Percentiles rank a stretch among this genome's conserved stretches.
These are phyloP conservation scores for Thamnophis elegans DNA, from an alignment of 2,797 vertebrate species.

Conservation along the genomic window DNA sequence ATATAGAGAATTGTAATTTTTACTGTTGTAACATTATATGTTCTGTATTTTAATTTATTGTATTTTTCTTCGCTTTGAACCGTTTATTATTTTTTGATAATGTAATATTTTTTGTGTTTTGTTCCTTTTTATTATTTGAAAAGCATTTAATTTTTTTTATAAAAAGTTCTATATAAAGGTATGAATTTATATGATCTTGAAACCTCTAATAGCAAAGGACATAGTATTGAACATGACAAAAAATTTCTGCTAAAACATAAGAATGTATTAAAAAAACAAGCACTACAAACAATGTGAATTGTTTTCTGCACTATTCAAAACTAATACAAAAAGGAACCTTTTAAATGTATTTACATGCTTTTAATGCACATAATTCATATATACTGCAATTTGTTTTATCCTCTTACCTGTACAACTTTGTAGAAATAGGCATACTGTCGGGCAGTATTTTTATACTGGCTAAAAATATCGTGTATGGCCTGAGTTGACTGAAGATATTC, in stretches of 20 bases:
- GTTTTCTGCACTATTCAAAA: conserved; percentile 20
- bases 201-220: neutral
- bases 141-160: neutral
- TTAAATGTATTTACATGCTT: neutral
- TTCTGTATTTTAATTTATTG: neutral
- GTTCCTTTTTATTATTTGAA: neutral
- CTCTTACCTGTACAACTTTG: conserved; percentile 90
- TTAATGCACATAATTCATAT: neutral
- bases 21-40: neutral
- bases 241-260: neutral
- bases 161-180: neutral
- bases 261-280: neutral
- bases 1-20: neutral
- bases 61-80: neutral
- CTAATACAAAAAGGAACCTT: neutral
- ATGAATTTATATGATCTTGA: neutral
- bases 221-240: neutral
- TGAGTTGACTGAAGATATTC: conserved; percentile 90
- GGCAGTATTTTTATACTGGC: conserved; percentile 97
- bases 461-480: conserved; percentile 91
- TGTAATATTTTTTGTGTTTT: neutral
- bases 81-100: neutral
- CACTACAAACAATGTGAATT: conserved; percentile 6
- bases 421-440: conserved; percentile 99
- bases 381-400: neutral